Conservation (phyloP, 2,888 invertebrate genomes). For the Chrysolina americana region DNA sequence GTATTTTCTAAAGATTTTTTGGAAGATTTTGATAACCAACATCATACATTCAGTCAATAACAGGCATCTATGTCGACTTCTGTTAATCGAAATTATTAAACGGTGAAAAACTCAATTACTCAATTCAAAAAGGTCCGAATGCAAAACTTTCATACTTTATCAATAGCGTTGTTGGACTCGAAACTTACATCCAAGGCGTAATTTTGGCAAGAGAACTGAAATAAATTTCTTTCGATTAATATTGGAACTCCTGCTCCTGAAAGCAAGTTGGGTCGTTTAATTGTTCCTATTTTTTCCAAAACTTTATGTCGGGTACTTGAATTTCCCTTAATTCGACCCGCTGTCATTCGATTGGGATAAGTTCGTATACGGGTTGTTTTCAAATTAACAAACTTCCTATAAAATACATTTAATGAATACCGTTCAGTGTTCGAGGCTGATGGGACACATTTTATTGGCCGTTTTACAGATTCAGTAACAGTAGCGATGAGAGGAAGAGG, state of each 20-base stretch:
- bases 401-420: constrained; percentile 49
- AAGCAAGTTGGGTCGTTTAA: constrained; percentile 56
- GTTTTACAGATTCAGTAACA: constrained; percentile 39
- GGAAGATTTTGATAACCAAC: too few relatives aligned
- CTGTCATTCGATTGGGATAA: constrained; percentile 4
- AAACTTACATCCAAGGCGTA: constrained; percentile 53
- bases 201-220: constrained; percentile 48
- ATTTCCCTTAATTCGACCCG: constrained; percentile 28
- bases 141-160: not conserved
- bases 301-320: constrained; percentile 45
- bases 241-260: constrained; percentile 55
- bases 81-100: not conserved
- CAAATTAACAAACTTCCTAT: constrained; percentile 52
- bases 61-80: too few relatives aligned
- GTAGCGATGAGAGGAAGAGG: too few relatives aligned
- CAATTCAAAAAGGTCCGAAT: not conserved
- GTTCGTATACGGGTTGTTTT: constrained; percentile 50
- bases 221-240: constrained; percentile 57
- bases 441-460: constrained; percentile 37
- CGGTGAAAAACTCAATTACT: not conserved
- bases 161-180: constrained; percentile 5
- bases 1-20: too few relatives aligned
- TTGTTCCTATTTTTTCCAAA: constrained; percentile 51
- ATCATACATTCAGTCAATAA: too few relatives aligned
- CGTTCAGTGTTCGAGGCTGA: constrained; percentile 35